Conservation (phyloP, 2,797 vertebrate genomes). For the Cyclopterus lumpus region DNA sequence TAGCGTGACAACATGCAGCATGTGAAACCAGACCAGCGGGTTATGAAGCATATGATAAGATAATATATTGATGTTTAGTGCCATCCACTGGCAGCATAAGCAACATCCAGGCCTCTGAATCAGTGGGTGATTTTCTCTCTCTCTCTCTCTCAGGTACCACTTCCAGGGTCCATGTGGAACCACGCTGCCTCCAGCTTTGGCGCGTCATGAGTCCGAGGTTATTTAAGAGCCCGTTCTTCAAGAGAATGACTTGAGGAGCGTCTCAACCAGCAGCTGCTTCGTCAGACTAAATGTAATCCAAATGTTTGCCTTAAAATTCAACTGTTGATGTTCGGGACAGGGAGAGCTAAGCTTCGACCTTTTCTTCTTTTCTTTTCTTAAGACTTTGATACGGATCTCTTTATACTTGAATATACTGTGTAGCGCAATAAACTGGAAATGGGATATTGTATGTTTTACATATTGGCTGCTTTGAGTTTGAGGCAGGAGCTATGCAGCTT, state of each 20-base stretch:
- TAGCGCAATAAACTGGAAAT: constrained; percentile 57
- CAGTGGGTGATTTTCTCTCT: not conserved
- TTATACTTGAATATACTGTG: constrained; percentile 66
- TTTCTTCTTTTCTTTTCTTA: constrained; percentile 20
- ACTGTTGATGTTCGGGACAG: constrained; percentile 23
- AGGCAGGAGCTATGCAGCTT: constrained; percentile 32
- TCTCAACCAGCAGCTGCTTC: constrained; percentile 6
- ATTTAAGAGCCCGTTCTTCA: constrained; percentile 54
- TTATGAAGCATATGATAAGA: not conserved
- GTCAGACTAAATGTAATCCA: constrained; percentile 37
- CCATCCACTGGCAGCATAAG: constrained; percentile 16
- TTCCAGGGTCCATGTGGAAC: constrained; percentile 93
- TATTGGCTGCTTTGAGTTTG: constrained; percentile 17
- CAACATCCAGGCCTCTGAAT: not conserved
- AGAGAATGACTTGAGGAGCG: constrained; percentile 17
- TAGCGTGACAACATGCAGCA: not conserved
- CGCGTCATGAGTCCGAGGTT: constrained; percentile 86
- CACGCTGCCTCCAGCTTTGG: constrained; percentile 90
- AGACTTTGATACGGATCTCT: constrained; percentile 26
- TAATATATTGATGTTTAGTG: constrained; percentile 4
- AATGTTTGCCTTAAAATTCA: constrained; percentile 44
- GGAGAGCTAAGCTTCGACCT: constrained; percentile 14
- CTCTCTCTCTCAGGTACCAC: constrained; percentile 89
- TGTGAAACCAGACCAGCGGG: not conserved
- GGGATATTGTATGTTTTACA: constrained; percentile 8